Evolutionary conservation across 2,888 invertebrate genomes (phyloP), one percentile per base, ranked within the genome.

Genomic region (Agrochola macilenta): DNA sequence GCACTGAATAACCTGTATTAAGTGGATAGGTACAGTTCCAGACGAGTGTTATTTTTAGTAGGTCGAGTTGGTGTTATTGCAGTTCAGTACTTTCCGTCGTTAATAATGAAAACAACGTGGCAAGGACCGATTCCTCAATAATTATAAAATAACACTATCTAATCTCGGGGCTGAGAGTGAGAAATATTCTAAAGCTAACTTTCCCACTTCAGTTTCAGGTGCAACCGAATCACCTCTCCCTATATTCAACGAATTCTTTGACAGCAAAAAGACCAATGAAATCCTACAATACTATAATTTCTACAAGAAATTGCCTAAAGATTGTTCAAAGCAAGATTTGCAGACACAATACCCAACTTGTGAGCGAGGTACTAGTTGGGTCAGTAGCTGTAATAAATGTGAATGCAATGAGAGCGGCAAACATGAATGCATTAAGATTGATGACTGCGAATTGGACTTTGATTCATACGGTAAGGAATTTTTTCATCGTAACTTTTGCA

Each of bases 321-420:
- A 75, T 20, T 81, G 71, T 58, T 30, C 74, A 17, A 49, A 43
- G 5, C 14, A 30, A 81, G 23, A 54, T 57, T 60, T 35, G 1
- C 35, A 60, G n/a, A 20, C 4, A 11, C 12, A 39, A 12, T 54
- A 76, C 35, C 79, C 74, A 39, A 84, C 79, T 46, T 84, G 84
- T 66, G 74, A 79, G 61, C 52, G 14, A 12, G 72, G 86, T 17
- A 84, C 84, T 0, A 69, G 30, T 12, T 84, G 84, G 84, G n/a
- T 49, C 5, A 84, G 83, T 20, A 79, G 39, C 35, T 84, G 84
- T 49, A 58, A 86, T 12, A 30, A 73, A 46, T 84, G 84, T 12
- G 57, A 69, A 30, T 84, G 84, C 49, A 66, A 79, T 12, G 61
- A 78, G 0, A 49, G 1, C 1, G 74, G 79, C 9, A 63, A 60